Percentiles rank a stretch among this genome's conserved stretches.
phyloP scores from a whole-genome alignment of 1,140 invertebrate genomes.

The Frieseomelitta varia region DNA sequence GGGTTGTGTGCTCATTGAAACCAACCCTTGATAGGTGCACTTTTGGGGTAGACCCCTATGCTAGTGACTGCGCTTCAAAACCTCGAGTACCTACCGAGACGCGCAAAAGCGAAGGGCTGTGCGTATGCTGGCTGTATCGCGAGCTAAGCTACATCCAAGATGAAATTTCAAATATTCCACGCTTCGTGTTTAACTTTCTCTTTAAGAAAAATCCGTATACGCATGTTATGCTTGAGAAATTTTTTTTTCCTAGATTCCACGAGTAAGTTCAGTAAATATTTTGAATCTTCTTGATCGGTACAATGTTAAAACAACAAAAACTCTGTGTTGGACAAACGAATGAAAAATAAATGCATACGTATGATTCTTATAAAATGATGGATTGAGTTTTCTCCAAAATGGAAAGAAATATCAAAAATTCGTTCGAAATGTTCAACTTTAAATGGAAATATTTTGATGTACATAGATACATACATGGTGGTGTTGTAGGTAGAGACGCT shows the following conservation, averaged over 20 bases:
- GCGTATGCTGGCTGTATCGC: constrained; percentile 50
- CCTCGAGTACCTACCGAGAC: constrained; percentile 73
- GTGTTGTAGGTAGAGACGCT: no score
- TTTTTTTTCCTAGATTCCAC: not conserved
- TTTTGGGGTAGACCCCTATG: constrained; percentile 70
- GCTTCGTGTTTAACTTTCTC: constrained; percentile 31
- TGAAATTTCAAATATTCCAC: constrained; percentile 67
- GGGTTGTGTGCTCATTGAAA: constrained; percentile 59
- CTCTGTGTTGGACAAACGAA: no score
- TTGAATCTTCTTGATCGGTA: not conserved
- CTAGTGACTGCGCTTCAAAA: constrained; percentile 67
- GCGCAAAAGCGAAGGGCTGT: constrained; percentile 63
- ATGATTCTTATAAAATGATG: no score
- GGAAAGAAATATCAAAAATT: no score
- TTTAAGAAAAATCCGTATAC: constrained; percentile 26
- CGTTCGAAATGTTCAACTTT: no score
- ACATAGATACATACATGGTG: no score
- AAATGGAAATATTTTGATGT: no score
- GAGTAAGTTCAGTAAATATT: not conserved
- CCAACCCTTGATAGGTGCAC: constrained; percentile 67
- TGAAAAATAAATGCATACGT: no score
- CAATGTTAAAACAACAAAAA: not conserved
- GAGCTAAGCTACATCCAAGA: constrained; percentile 59
- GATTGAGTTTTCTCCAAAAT: no score
- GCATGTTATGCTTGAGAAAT: not conserved